Conservation (phyloP, 2,113 vertebrate species). For the Alethe diademata region DNA sequence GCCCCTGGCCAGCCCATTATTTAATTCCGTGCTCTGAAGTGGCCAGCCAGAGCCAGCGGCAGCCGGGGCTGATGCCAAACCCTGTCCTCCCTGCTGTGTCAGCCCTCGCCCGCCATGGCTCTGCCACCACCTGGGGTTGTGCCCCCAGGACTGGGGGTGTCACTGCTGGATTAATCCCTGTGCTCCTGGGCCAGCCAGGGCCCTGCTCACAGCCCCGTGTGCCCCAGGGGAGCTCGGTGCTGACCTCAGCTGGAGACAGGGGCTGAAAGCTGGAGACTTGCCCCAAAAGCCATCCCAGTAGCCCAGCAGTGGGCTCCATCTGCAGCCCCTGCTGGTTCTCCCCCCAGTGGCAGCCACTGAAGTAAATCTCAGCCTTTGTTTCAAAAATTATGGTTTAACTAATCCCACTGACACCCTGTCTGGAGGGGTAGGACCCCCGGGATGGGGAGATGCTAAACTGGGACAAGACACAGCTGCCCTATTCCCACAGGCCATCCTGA, state of each 20-base stretch:
- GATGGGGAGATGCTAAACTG: not conserved
- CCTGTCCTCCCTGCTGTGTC: not conserved
- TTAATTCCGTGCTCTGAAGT: not conserved
- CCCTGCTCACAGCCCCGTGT: fast-evolving
- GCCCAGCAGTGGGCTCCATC: not conserved
- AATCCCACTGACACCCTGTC: not conserved
- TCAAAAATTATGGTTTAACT: not conserved
- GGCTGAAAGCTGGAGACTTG: not conserved
- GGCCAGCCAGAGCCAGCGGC: not conserved
- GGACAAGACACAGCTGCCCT: not conserved
- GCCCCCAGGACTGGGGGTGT: not conserved
- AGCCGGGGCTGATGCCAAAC: not conserved
- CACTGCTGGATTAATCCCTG: not conserved
- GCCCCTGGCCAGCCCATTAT: not conserved
- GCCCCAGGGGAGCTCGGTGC: fast-evolving
- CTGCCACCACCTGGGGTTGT: not conserved
- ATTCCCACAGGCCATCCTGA: fast-evolving
- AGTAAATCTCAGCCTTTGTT: not conserved
- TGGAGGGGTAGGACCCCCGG: not conserved
- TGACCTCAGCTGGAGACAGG: not conserved
- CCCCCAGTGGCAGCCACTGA: not conserved
- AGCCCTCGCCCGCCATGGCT: fast-evolving
- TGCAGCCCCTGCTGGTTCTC: fast-evolving
- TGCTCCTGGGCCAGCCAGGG: not conserved
- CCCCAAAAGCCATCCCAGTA: not conserved